Conservation (phyloP, 2,113 vertebrate genomes). For the Morone chrysops region DNA sequence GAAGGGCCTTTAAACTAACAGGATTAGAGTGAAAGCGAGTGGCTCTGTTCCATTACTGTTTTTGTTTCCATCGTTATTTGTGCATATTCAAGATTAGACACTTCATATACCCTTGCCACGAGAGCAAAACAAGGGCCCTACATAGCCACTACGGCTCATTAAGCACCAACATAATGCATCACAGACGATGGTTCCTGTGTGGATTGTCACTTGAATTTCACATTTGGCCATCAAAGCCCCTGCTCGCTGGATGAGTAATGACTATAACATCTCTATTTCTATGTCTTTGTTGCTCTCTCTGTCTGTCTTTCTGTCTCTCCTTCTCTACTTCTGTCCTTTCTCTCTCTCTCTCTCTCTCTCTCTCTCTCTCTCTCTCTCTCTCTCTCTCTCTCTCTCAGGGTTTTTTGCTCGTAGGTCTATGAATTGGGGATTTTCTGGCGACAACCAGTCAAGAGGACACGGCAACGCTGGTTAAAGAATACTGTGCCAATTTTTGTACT, state of each 20-base stretch:
- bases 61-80: slow-evolving; percentile 69
- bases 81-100: slow-evolving; percentile 76
- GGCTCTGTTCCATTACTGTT: slow-evolving; percentile 73
- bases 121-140: slow-evolving; percentile 69
- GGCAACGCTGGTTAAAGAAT: slow-evolving; percentile 75
- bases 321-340: slow-evolving; percentile 39
- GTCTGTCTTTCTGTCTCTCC: slow-evolving; percentile 46
- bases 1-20: slow-evolving; percentile 74
- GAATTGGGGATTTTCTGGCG: slow-evolving; percentile 53
- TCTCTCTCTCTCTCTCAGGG: slow-evolving; percentile 73
- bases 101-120: slow-evolving; percentile 63
- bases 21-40: slow-evolving; percentile 79
- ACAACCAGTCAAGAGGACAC: slow-evolving; percentile 57
- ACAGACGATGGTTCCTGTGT: slow-evolving; percentile 61
- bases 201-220: slow-evolving; percentile 78
- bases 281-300: slow-evolving; percentile 46
- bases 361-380: neutral
- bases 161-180: slow-evolving; percentile 73
- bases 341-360: slow-evolving; percentile 1
- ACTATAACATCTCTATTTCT: slow-evolving; percentile 65
- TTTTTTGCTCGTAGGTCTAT: slow-evolving; percentile 84
- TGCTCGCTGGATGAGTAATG: slow-evolving; percentile 61
- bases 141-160: slow-evolving; percentile 68
- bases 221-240: slow-evolving; percentile 71
- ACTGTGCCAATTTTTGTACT: slow-evolving; percentile 87